Evolutionary conservation across 2,888 invertebrate species (phyloP).

Genomic region (Aradus depressus): DNA sequence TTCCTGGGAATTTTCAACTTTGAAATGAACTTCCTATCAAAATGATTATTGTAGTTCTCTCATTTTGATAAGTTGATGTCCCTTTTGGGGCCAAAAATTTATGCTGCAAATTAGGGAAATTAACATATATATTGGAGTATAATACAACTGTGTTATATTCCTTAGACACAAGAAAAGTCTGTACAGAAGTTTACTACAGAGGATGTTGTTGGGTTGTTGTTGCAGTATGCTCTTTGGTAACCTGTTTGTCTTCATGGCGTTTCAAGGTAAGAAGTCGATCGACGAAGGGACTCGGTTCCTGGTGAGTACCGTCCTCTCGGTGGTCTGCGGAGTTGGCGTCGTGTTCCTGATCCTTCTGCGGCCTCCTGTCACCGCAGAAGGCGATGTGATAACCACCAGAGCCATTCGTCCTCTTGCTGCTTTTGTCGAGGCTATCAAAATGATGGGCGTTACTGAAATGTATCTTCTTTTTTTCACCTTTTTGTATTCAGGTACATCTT

Average conservation of each 20-base stretch:
- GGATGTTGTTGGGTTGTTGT: slow-evolving; percentile 29
- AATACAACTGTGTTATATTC: too few relatives aligned
- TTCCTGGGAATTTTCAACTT: too few relatives aligned
- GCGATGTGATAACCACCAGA: slow-evolving; percentile 37
- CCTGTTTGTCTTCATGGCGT: slow-evolving; percentile 83
- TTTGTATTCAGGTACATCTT: slow-evolving; percentile 68
- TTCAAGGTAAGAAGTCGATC: slow-evolving; percentile 67
- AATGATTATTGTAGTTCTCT: too few relatives aligned
- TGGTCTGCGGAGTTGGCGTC: slow-evolving; percentile 38
- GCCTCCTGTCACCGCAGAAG: slow-evolving; percentile 37
- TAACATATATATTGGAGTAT: too few relatives aligned
- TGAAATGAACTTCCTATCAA: too few relatives aligned
- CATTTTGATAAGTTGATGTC: too few relatives aligned
- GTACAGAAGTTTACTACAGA: too few relatives aligned
- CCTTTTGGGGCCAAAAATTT: too few relatives aligned
- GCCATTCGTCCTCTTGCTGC: slow-evolving; percentile 54
- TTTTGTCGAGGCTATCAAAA: slow-evolving; percentile 57
- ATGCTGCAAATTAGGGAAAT: too few relatives aligned
- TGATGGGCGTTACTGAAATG: slow-evolving; percentile 78
- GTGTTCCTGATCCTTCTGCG: slow-evolving; percentile 53
- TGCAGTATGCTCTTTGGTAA: slow-evolving; percentile 90
- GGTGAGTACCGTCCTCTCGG: slow-evolving; percentile 71
- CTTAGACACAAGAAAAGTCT: neutral
- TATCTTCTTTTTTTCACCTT: slow-evolving; percentile 71
- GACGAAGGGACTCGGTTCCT: slow-evolving; percentile 56